Base-by-base conservation (phyloP, 2,113 vertebrate genomes). In the Myocastor coypus region DNA sequence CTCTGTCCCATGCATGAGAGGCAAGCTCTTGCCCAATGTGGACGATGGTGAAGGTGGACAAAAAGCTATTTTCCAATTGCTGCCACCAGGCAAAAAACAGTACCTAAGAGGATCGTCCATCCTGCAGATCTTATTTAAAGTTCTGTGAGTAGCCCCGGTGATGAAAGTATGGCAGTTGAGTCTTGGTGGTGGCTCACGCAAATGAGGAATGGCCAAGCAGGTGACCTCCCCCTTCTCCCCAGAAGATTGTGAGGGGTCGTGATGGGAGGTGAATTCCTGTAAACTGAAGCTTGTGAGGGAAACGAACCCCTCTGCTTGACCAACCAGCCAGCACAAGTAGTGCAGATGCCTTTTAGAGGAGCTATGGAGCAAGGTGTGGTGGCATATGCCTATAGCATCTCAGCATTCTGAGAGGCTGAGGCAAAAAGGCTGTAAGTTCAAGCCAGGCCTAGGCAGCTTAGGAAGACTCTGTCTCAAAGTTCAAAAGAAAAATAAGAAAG, bases 61-160 rank as follows among this genome's bases (percentile, higher is more conserved):
- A 64, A 92, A 85, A 81, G 46, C 68, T 69, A 11, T 75, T 52
- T 89, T 80, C 71, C 63, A 34, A 17, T 32, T 30, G 30, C 61
- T 34, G 55, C 57, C 83, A 73, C 46, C 2, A 5, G 77, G 30
- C 52, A 84, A 85, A 85, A 86, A 24, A 14, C 64, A 19, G 40
- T 0, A 4, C 83, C 52, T 12, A 1, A 22, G 50, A 87, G 55
- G 81, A 71, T 12, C 12, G 11, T 1, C 55, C n/a, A 4, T 26
- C 13, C 46, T 69, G 86, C 78, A 85, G 71, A 37, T 19, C 82
- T 82, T 26, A 81, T 50, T 88, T 94, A 77, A 94, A 69, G 73
- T 84, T 80, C 93, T 46, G 46, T 40, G 30, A 42, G 40, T 30
- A 3, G 86, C 61, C 32, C 40, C 20, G 55, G 42, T 19, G 32